Conservation (phyloP, 1,140 invertebrate species). For the Drosophila funebris region DNA sequence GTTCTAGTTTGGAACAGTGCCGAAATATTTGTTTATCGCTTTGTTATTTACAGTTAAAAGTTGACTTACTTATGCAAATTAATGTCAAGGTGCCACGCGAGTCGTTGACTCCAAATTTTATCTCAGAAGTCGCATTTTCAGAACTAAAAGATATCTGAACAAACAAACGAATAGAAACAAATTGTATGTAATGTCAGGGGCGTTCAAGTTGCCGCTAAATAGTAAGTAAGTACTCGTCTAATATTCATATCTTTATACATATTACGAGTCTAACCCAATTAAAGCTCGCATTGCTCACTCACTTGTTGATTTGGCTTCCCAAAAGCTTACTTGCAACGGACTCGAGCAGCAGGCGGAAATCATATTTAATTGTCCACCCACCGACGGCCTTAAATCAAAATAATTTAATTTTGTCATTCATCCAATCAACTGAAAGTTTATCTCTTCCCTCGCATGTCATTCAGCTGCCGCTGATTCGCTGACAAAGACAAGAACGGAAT, state of each 20-base stretch:
- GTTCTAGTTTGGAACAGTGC: constrained; percentile 7
- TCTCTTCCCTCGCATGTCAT: constrained; percentile 35
- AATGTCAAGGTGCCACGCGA: constrained; percentile 56
- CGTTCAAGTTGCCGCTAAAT: constrained; percentile 24
- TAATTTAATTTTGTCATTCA: constrained; percentile 83
- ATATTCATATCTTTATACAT: constrained; percentile 14
- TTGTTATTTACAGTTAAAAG: constrained; percentile 6
- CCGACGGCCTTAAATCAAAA: constrained; percentile 78
- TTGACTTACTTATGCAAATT: constrained; percentile 57
- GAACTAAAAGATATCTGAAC: constrained; percentile 2
- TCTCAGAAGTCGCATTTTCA: neutral
- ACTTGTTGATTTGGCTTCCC: constrained; percentile 13
- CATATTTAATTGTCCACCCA: constrained; percentile 80
- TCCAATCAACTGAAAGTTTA: constrained; percentile 76
- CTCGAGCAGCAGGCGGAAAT: constrained; percentile 64
- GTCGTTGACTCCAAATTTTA: constrained; percentile 47
- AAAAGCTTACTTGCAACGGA: constrained; percentile 19
- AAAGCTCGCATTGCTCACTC: too few relatives aligned
- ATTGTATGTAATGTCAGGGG: constrained; percentile 53
- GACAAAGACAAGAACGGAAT: neutral
- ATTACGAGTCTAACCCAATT: constrained; percentile 33
- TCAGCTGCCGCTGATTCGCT: constrained; percentile 31
- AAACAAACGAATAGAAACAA: constrained; percentile 21
- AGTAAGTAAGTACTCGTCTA: neutral
- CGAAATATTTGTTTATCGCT: constrained; percentile 26